A percentile compares a stretch with the other conserved stretches of the same genome.
These are phyloP conservation scores for Drosophila cardini DNA, from an alignment of 1,140 invertebrate species.

Conservation along the genomic window DNA sequence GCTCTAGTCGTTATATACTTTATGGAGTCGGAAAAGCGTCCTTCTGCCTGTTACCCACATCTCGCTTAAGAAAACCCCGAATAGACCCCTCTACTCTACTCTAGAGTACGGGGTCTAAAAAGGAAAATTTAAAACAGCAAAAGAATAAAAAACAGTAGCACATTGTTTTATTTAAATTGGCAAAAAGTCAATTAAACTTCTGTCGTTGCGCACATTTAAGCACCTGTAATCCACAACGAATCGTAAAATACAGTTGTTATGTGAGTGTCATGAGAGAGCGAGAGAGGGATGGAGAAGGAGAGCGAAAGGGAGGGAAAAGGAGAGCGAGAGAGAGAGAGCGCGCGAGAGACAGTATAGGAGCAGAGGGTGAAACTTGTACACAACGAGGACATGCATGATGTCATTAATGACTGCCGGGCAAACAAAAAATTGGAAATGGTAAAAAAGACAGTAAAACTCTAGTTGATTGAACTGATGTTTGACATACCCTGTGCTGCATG, in stretches of 20 bases:
- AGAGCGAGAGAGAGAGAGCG: neutral
- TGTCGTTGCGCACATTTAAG: constrained; percentile 63
- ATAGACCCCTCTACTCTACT: no score
- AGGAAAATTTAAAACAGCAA: neutral
- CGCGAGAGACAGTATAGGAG: no score
- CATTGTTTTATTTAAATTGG: constrained; percentile 46
- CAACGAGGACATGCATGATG: constrained; percentile 20
- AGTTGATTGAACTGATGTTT: constrained; percentile 25
- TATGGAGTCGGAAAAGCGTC: no score
- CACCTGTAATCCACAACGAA: constrained; percentile 64
- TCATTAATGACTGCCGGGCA: constrained; percentile 24
- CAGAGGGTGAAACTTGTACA: constrained; percentile 1
- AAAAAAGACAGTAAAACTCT: constrained; percentile 5
- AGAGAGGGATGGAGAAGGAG: neutral
- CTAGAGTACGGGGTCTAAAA: no score
- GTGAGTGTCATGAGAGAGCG: neutral
- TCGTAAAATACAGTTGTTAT: constrained; percentile 21
- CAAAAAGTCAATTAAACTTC: constrained; percentile 70
- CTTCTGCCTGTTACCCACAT: no score
- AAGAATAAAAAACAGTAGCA: neutral
- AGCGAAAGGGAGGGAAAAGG: neutral
- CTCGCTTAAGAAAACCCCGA: no score
- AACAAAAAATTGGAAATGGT: neutral
- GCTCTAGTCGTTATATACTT: no score
- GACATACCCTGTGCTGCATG: constrained; percentile 16